Conservation (phyloP, 2,888 invertebrate genomes). For the Cephus spinipes region DNA sequence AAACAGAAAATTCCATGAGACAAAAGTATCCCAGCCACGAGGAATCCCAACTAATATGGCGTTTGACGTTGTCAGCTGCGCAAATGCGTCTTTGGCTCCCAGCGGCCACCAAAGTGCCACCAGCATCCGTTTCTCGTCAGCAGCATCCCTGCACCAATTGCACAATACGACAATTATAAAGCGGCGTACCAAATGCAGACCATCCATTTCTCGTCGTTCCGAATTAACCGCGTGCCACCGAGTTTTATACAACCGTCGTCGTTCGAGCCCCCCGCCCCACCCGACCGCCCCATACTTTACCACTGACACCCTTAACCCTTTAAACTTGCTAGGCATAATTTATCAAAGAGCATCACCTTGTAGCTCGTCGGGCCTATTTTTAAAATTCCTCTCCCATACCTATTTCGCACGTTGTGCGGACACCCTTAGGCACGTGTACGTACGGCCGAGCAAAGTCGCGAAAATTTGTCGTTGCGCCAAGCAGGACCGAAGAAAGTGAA, state of each 20-base stretch:
- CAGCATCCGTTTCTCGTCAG: constrained; percentile 6
- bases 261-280: neutral
- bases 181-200: constrained; percentile 34
- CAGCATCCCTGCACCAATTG: constrained; percentile 6
- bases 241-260: constrained; percentile 18
- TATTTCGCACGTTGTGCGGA: constrained; percentile 1
- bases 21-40: neutral
- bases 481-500: constrained; percentile 29
- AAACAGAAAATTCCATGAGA: neutral
- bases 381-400: constrained; percentile 41
- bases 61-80: neutral
- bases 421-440: constrained; percentile 12
- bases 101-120: neutral
- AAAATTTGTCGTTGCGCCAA: constrained; percentile 63
- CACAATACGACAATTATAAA: constrained; percentile 36
- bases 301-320: neutral
- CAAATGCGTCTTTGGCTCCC: neutral
- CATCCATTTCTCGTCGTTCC: constrained; percentile 50
- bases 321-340: constrained; percentile 40
- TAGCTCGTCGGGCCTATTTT: constrained; percentile 51
- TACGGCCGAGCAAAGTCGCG: constrained; percentile 11
- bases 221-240: constrained; percentile 39
- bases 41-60: constrained; percentile 9
- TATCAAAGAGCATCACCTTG: constrained; percentile 59
- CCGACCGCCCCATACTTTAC: constrained; percentile 10